A percentile compares a stretch with the other conserved stretches of the same genome.
phyloP scores from a whole-genome alignment of 2,797 vertebrate species.

The Geotrypetes seraphini region DNA sequence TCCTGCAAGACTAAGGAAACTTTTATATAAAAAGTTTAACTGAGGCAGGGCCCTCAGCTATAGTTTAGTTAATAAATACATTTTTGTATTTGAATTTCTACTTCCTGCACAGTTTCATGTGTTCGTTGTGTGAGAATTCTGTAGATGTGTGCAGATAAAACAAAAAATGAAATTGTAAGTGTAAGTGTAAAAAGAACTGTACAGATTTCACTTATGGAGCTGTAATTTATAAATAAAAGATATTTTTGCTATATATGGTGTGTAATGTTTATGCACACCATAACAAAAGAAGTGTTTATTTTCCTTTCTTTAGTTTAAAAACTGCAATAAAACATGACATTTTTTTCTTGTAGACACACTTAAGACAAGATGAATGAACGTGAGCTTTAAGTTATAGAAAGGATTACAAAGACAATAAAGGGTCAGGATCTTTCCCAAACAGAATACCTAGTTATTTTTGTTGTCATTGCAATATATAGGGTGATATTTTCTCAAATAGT shows the following conservation, averaged over 20 bases:
- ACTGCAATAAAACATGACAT: slow-evolving; percentile 34
- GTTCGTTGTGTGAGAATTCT: slow-evolving; percentile 70
- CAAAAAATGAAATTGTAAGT: slow-evolving; percentile 65
- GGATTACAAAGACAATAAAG: slow-evolving; percentile 12
- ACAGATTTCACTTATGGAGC: slow-evolving; percentile 65
- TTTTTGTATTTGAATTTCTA: slow-evolving; percentile 96
- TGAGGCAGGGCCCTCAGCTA: slow-evolving; percentile 71
- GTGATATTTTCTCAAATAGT: slow-evolving; percentile 25
- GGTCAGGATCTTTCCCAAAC: slow-evolving; percentile 24
- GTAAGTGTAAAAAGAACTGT: slow-evolving; percentile 67
- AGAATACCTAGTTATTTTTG: slow-evolving; percentile 23
- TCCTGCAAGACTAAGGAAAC: slow-evolving; percentile 53
- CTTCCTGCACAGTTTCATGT: slow-evolving; percentile 76
- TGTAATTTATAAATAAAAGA: slow-evolving; percentile 99
- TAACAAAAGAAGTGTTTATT: slow-evolving; percentile 52
- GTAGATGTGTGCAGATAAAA: slow-evolving; percentile 67
- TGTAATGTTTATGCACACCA: slow-evolving; percentile 82
- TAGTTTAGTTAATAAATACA: slow-evolving; percentile 86
- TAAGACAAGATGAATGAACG: slow-evolving; percentile 16
- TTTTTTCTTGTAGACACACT: slow-evolving; percentile 31
- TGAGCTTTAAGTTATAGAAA: slow-evolving; percentile 28
- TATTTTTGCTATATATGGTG: slow-evolving; percentile 96
- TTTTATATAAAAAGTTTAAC: slow-evolving; percentile 67
- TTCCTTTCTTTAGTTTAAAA: slow-evolving; percentile 45
- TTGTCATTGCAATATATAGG: too few relatives aligned